Conservation (phyloP, 2,113 vertebrate species). For the Hemichromis elongatus region DNA sequence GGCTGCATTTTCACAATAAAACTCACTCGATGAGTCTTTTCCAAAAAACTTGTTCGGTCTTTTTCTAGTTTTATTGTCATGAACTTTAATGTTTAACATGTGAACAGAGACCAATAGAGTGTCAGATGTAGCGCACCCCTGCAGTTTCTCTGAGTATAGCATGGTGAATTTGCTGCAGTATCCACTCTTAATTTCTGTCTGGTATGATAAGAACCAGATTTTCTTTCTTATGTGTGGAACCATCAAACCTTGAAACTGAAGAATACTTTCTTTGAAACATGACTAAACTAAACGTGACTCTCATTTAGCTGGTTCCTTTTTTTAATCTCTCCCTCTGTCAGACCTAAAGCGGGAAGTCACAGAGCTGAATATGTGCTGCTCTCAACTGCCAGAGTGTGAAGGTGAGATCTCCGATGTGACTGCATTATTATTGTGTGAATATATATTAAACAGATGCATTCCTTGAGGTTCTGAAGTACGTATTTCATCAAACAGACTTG, state of each 20-base stretch:
- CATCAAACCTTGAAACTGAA: neutral
- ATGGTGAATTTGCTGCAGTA: neutral
- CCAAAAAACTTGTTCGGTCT: neutral
- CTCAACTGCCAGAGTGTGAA: neutral
- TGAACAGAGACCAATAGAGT: neutral
- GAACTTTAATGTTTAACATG: neutral
- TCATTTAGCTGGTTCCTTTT: neutral
- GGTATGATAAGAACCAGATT: neutral
- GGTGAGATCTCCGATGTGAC: constrained; percentile 1
- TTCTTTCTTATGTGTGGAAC: neutral
- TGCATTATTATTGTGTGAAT: neutral
- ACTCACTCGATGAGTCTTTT: neutral
- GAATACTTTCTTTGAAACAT: neutral
- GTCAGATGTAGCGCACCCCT: neutral
- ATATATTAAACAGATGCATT: neutral
- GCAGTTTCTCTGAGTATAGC: neutral
- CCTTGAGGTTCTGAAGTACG: neutral
- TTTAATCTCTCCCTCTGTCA: neutral
- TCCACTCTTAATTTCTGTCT: neutral
- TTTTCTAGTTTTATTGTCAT: neutral
- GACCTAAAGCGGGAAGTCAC: neutral
- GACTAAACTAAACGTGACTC: neutral
- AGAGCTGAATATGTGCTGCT: constrained; percentile 3
- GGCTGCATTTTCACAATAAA: neutral
- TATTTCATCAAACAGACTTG: constrained; percentile 18